Base-by-base conservation (phyloP, 2,797 vertebrate genomes). In the Morus bassanus region DNA sequence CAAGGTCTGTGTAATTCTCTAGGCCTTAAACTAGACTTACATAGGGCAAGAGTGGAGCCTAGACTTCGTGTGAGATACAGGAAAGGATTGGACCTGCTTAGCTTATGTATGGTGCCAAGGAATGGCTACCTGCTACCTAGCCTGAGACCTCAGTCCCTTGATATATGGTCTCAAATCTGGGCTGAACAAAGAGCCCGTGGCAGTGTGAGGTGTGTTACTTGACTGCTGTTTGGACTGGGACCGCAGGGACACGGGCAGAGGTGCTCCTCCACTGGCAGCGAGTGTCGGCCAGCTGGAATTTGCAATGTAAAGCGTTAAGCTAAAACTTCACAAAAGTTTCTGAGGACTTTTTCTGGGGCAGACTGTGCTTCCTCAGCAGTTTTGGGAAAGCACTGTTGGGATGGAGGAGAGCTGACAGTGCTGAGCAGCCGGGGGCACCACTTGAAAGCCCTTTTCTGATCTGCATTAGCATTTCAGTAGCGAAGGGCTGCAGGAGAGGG, bases 131-230 rank as follows among this genome's bases (percentile, higher is more conserved):
- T 35, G 59, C 50, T 75, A 24, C n/a, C 46, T 12, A 9, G 27
- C 46, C 37, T 16, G 61, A 23, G 6, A 19, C 31, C 24, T 39
- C 70, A n/a, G 4, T 13, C 13, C 48, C 23, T 43, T 0, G 1
- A 24, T 35, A 30, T 3, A 35, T 2, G 21, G 41, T 33, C 31
- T 33, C 0, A 0, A 45, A 21, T 23, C 8, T 0, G 4, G 78
- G 23, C 61, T 60, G 53, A 39, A 31, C 0, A 1, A 33, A 35
- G 33, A 67, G 39, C 50, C 50, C 1, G 2, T 5, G 4, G 57
- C 2, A 2, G 48, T 1, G 6, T 12, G 11, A 56, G 22, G 17
- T 45, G 28, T 27, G 30, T 64, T n/a, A 13, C 3, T 10, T 11
- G 2, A 15, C 14, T 0, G 2, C 45, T n/a, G 9, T 33, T 81